Evolutionary conservation across 2,888 invertebrate species (phyloP).

Genomic region (Chesias legatella): DNA sequence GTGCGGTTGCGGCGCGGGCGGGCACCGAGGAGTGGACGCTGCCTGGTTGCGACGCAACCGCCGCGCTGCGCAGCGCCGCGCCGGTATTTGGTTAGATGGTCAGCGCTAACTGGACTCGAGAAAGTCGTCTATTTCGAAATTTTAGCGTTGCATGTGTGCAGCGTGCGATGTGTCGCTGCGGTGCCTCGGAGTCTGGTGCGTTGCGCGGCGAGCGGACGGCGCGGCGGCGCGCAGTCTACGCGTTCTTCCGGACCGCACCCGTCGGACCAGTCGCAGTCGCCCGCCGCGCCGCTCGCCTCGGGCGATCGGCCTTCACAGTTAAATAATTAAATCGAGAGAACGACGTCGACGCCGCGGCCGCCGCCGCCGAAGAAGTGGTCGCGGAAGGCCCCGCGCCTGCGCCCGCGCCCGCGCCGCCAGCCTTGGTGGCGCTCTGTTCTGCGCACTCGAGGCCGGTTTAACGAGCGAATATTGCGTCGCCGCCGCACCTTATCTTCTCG

Average conservation of each 20-base stretch:
- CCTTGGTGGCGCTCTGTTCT: slow-evolving; percentile 74
- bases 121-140: slow-evolving; percentile 77
- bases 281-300: slow-evolving; percentile 73
- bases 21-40: slow-evolving; percentile 34
- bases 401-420: slow-evolving; percentile 70
- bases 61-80: too few species aligned
- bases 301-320: slow-evolving; percentile 78
- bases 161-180: slow-evolving; percentile 70
- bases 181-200: slow-evolving; percentile 74
- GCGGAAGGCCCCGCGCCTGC: slow-evolving; percentile 75
- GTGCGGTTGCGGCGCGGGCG: slow-evolving; percentile 13
- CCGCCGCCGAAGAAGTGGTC: slow-evolving; percentile 62
- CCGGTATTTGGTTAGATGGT: slow-evolving; percentile 55
- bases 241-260: slow-evolving; percentile 75
- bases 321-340: slow-evolving; percentile 75
- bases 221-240: slow-evolving; percentile 79
- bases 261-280: slow-evolving; percentile 77
- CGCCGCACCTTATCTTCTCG: slow-evolving; percentile 64
- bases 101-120: slow-evolving; percentile 66
- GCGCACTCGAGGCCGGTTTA: slow-evolving; percentile 77
- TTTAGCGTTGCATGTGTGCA: slow-evolving; percentile 67
- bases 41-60: slow-evolving; percentile 42
- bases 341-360: slow-evolving; percentile 46
- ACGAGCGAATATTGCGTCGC: slow-evolving; percentile 63
- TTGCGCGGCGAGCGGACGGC: slow-evolving; percentile 63